Percentiles rank a stretch among this genome's conserved stretches.
These are phyloP conservation scores for Urocolius indicus DNA, from an alignment of 2,113 vertebrate species.

Conservation along the genomic window DNA sequence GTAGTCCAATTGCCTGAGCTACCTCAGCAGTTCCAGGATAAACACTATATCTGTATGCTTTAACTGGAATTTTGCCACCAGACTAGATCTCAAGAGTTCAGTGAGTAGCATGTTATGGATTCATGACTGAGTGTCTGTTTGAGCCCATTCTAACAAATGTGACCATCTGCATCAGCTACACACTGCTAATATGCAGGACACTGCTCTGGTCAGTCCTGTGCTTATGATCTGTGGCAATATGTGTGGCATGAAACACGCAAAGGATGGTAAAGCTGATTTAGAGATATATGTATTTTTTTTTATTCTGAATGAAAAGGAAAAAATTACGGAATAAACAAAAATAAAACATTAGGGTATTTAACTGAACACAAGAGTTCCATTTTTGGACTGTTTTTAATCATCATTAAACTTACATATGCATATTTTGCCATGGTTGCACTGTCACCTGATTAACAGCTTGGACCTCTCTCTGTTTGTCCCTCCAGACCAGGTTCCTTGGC, in stretches of 20 bases:
- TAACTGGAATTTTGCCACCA: not conserved
- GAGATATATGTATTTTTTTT: no score
- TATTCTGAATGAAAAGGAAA: no score
- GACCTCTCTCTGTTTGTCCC: not conserved
- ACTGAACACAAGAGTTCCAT: not conserved
- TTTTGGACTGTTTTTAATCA: not conserved
- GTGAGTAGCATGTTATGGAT: not conserved
- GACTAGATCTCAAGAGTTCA: not conserved
- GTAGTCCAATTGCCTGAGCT: not conserved
- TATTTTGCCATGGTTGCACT: not conserved
- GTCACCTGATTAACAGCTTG: not conserved
- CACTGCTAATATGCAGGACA: not conserved
- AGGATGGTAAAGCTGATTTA: not conserved
- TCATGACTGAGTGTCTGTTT: not conserved
- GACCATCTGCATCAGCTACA: not conserved
- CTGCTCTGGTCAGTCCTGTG: not conserved
- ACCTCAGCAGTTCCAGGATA: not conserved
- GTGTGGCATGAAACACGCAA: not conserved
- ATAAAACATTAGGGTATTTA: not conserved
- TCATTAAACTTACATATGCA: not conserved
- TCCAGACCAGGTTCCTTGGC: not conserved
- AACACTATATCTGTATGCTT: not conserved
- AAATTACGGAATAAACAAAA: not conserved
- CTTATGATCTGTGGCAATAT: not conserved
- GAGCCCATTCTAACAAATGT: not conserved